Percentiles rank a stretch among this genome's conserved stretches.
phyloP scores from a whole-genome alignment of 2,113 vertebrate genomes.

The Ranitomeya variabilis region DNA sequence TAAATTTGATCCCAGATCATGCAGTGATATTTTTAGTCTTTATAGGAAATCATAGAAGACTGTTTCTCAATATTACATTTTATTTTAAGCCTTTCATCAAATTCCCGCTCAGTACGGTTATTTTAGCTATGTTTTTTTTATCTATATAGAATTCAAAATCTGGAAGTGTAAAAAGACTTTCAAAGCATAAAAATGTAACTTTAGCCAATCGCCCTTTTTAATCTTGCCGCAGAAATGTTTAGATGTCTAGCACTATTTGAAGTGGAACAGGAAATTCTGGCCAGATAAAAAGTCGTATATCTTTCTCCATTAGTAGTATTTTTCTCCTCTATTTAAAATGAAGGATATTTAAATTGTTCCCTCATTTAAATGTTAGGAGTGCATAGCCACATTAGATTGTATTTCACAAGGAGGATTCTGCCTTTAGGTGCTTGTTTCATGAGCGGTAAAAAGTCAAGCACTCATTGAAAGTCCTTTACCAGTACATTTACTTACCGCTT shows the following conservation, averaged over 20 bases:
- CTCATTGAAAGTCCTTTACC: background rate
- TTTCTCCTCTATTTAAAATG: constrained; percentile 16
- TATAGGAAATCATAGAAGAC: background rate
- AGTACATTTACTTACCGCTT: constrained; percentile 11
- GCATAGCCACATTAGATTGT: background rate
- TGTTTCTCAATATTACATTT: constrained; percentile 1
- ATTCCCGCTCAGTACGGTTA: background rate
- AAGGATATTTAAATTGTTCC: constrained; percentile 6
- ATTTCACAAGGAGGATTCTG: background rate
- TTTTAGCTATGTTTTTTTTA: background rate
- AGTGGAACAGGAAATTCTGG: constrained; percentile 9
- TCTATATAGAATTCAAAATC: background rate
- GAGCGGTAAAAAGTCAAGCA: constrained; percentile 23
- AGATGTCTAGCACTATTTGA: background rate
- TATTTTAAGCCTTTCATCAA: background rate
- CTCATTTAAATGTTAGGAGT: constrained; percentile 10
- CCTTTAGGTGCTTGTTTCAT: background rate
- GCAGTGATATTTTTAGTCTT: background rate
- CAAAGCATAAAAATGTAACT: background rate
- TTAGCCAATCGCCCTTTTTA: constrained; percentile 7
- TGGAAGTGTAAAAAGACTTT: constrained; percentile 4
- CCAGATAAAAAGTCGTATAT: background rate
- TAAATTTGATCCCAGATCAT: background rate
- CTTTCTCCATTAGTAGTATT: constrained; percentile 17
- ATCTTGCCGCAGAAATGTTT: constrained; percentile 17